phyloP scores from a whole-genome alignment of 2,797 vertebrate genomes.

The Synaphobranchus kaupii region DNA sequence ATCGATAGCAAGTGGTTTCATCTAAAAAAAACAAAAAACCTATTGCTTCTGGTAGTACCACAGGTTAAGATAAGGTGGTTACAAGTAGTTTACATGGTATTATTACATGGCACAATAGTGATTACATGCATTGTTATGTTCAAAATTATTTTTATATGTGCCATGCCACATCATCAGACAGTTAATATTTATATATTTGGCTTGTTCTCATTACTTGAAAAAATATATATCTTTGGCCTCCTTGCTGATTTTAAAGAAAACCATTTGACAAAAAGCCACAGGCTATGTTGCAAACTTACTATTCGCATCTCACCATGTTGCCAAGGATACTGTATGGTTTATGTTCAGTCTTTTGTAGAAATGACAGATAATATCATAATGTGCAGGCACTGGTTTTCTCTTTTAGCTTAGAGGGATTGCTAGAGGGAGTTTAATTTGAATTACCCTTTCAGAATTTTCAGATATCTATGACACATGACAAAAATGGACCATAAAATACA shows the following conservation, averaged over 20 bases:
- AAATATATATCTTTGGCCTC: background rate
- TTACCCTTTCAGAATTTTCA: background rate
- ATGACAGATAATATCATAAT: slow-evolving; percentile 10
- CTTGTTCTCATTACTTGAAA: background rate
- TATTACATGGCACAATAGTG: background rate
- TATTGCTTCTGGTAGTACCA: background rate
- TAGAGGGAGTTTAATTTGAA: background rate
- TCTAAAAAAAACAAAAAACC: no score
- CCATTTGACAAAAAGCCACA: background rate
- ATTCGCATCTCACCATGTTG: background rate
- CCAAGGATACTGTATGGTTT: background rate
- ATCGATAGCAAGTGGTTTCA: background rate
- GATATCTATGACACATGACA: background rate
- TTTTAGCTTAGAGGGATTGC: background rate
- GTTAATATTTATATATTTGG: background rate
- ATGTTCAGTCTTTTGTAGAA: background rate
- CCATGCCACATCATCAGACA: background rate
- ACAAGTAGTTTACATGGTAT: background rate
- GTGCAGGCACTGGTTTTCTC: background rate
- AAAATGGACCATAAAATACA: background rate
- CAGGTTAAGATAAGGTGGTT: background rate
- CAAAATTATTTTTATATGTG: background rate
- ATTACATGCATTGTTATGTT: background rate
- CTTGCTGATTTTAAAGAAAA: background rate
- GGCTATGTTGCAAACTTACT: background rate